Percentiles rank a stretch among this genome's conserved stretches.
Conservation (phyloP, 2,888 invertebrate genomes). For the Polymixis lichenea region DNA sequence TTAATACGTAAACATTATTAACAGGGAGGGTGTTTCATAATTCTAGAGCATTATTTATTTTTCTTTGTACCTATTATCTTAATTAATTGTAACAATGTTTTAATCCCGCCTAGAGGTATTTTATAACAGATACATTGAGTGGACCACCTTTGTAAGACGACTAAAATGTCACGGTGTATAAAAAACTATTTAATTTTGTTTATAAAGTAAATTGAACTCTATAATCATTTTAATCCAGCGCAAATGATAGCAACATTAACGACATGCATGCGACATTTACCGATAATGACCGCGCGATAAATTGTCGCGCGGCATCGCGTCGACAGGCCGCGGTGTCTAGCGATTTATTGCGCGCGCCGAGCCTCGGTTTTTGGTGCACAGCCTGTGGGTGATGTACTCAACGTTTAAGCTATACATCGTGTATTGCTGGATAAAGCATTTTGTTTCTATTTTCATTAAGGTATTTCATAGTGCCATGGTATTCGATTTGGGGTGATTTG, state of each 20-base stretch:
- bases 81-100: too few relatives aligned
- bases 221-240: constrained; percentile 25
- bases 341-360: constrained; percentile 49
- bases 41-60: too few relatives aligned
- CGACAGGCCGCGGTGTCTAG: constrained; percentile 39
- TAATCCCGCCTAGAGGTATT: too few relatives aligned
- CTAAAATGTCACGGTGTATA: too few relatives aligned
- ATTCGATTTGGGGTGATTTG: too few relatives aligned
- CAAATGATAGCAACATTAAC: constrained; percentile 45
- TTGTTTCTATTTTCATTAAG: not conserved
- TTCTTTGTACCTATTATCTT: too few relatives aligned
- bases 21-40: too few relatives aligned
- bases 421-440: not conserved
- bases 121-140: too few relatives aligned
- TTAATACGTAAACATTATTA: too few relatives aligned
- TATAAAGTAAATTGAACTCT: constrained; percentile 1
- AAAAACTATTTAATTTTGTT: not conserved
- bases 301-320: constrained; percentile 49
- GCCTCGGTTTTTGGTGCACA: constrained; percentile 52
- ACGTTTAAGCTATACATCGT: not conserved
- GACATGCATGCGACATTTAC: constrained; percentile 40
- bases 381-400: constrained; percentile 14
- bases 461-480: not conserved
- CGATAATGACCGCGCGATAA: constrained; percentile 57
- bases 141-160: too few relatives aligned